Evolutionary conservation across 2,888 invertebrate species (phyloP).

Genomic region (Dicycla oo): DNA sequence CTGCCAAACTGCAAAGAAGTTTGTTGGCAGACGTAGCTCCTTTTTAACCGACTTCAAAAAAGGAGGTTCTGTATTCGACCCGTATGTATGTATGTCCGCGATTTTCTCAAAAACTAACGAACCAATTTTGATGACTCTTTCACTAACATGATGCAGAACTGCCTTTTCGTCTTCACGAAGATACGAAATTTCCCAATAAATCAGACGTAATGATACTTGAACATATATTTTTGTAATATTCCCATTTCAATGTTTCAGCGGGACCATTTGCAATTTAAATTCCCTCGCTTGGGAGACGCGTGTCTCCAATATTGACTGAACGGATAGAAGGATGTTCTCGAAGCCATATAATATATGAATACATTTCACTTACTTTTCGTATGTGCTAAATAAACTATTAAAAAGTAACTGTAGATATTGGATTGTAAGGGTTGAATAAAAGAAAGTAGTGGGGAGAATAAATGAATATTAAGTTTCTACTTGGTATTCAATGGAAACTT

Average conservation of each 20-base stretch:
- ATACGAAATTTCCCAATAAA: constrained; percentile 26
- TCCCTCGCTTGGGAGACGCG: constrained; percentile 74
- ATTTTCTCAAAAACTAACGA: too few species aligned
- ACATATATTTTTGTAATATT: constrained; percentile 67
- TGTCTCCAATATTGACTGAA: constrained; percentile 78
- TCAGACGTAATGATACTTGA: constrained; percentile 11
- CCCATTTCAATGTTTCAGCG: constrained; percentile 76
- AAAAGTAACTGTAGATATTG: constrained; percentile 32
- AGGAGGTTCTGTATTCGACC: too few species aligned
- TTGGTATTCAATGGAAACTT: constrained; percentile 36
- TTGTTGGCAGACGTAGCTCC: too few species aligned
- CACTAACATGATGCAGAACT: too few species aligned
- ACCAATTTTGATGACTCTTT: too few species aligned
- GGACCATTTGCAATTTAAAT: constrained; percentile 83
- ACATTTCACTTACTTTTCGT: constrained; percentile 53
- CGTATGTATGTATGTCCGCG: not conserved
- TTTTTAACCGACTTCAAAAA: too few species aligned
- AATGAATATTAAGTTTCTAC: constrained; percentile 34
- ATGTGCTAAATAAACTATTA: constrained; percentile 58
- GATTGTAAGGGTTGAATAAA: constrained; percentile 25
- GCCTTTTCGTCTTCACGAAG: not conserved
- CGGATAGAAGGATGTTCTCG: constrained; percentile 61
- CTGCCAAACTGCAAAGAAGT: too few species aligned
- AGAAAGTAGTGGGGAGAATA: constrained; percentile 28
- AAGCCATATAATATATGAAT: constrained; percentile 68